Conservation (phyloP, 2,113 vertebrate genomes). For the Eleginops maclovinus region DNA sequence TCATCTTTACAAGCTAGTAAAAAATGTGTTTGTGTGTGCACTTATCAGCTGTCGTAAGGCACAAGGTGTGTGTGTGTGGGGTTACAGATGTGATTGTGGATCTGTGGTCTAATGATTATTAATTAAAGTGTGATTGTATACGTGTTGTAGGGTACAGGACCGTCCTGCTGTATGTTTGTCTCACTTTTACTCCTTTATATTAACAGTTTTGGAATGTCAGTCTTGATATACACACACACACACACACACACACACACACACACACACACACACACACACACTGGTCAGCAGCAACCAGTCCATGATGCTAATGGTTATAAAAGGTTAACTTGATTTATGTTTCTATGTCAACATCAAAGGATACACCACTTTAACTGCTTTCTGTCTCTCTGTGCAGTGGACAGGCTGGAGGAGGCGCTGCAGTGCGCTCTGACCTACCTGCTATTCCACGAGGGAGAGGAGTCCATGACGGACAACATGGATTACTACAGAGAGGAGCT, state of each 20-base stretch:
- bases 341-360: neutral
- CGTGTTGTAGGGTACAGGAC: neutral
- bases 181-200: slow-evolving; percentile 38
- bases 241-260: slow-evolving; percentile 1
- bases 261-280: neutral
- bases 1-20: slow-evolving; percentile 54
- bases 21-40: slow-evolving; percentile 28
- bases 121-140: slow-evolving; percentile 10
- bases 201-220: slow-evolving; percentile 65
- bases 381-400: slow-evolving; percentile 79
- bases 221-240: slow-evolving; percentile 9
- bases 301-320: fast-evolving
- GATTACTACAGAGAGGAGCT: slow-evolving; percentile 87
- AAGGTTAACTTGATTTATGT: neutral
- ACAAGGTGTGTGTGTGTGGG: neutral
- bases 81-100: neutral
- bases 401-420: slow-evolving; percentile 86
- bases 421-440: slow-evolving; percentile 91
- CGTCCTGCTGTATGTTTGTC: neutral
- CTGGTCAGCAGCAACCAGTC: neutral
- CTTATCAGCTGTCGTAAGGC: neutral
- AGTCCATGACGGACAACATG: slow-evolving; percentile 90
- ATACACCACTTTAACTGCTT: neutral
- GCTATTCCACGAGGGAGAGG: slow-evolving; percentile 89
- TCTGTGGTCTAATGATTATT: neutral